phyloP scores from a whole-genome alignment of 2,113 vertebrate genomes.

The Verasper variegatus region DNA sequence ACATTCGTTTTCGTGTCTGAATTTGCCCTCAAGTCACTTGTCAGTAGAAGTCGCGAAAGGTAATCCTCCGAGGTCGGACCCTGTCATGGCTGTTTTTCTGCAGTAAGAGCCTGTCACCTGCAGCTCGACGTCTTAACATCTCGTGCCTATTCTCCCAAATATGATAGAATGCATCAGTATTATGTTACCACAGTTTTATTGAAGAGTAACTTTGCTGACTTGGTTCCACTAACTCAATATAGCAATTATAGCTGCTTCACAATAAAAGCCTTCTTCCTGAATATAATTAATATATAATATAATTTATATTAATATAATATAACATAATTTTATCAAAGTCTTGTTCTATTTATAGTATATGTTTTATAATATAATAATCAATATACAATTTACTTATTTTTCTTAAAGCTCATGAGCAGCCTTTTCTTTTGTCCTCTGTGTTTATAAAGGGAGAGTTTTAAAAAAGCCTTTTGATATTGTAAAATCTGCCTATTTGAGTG shows the following conservation, averaged over 20 bases:
- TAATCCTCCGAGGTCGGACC: neutral
- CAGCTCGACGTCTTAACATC: neutral
- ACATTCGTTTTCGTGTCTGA: slow-evolving; percentile 27
- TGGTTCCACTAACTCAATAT: neutral
- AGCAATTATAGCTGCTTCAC: neutral
- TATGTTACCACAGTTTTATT: neutral
- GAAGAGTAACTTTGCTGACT: neutral
- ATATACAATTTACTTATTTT: neutral
- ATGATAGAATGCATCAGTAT: neutral
- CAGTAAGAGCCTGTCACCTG: neutral
- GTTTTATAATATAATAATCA: neutral
- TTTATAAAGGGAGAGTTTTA: too few relatives aligned
- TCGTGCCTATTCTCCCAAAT: neutral
- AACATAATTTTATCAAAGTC: too few relatives aligned
- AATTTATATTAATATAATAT: too few relatives aligned
- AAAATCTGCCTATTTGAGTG: too few relatives aligned
- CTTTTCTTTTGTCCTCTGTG: neutral
- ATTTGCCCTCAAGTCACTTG: slow-evolving; percentile 4
- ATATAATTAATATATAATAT: too few relatives aligned
- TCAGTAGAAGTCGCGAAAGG: slow-evolving; percentile 3
- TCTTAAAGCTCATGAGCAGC: neutral
- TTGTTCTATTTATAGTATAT: neutral
- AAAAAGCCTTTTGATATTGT: too few relatives aligned
- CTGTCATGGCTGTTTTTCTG: neutral
- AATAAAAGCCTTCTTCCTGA: neutral